Conservation (phyloP, 2,888 invertebrate species). For the Andrena hattorfiana region DNA sequence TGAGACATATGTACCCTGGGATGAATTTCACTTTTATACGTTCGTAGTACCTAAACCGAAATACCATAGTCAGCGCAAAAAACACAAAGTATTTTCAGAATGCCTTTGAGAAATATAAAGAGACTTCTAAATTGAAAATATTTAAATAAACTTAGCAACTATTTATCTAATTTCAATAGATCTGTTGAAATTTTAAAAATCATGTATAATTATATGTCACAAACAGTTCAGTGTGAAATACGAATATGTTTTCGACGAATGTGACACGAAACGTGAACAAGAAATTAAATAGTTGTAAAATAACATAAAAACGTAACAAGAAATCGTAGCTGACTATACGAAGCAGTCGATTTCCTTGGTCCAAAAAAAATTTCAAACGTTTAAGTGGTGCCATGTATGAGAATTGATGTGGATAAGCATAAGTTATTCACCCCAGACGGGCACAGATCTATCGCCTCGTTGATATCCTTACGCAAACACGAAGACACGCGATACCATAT, state of each 20-base stretch:
- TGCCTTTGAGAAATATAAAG: no score
- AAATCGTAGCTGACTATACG: neutral
- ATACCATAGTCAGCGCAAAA: no score
- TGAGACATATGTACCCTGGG: no score
- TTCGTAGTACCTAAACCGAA: no score
- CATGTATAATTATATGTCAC: neutral
- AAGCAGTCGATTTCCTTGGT: neutral
- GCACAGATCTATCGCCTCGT: conserved; percentile 69
- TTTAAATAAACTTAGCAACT: neutral
- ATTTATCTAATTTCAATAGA: no score
- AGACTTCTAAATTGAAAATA: neutral
- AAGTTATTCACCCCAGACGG: conserved; percentile 81
- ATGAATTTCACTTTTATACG: no score
- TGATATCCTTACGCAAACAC: conserved; percentile 79
- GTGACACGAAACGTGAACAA: neutral
- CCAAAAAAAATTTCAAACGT: conserved; percentile 11
- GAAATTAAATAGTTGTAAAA: neutral
- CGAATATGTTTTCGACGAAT: neutral
- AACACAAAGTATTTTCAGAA: no score
- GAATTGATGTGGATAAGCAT: conserved; percentile 76
- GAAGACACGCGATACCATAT: conserved; percentile 79
- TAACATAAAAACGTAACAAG: neutral
- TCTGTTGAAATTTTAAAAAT: no score
- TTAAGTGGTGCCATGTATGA: conserved; percentile 52
- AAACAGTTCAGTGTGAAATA: neutral